Base-by-base conservation (phyloP, 2,888 invertebrate genomes). In the Hypselothyrea guttata region DNA sequence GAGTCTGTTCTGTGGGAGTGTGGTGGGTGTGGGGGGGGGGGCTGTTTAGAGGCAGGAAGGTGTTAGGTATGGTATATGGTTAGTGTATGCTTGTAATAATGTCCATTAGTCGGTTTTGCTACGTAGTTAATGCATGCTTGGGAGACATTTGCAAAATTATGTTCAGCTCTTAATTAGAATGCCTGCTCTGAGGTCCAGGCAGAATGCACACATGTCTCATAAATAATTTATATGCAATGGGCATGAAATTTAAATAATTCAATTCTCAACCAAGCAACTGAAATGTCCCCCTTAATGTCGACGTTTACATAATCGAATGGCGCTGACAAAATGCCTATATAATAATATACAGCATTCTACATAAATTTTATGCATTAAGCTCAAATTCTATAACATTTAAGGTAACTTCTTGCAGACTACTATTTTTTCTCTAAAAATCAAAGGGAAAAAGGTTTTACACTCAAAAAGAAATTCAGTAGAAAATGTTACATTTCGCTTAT, bases 181-280 rank as follows among this genome's bases (percentile, higher is more conserved):
- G 57, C 56, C 71, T 38, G 2, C 49, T 45, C 40, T 34, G 31
- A 16, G 56, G 37, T 45, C 40, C 12, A 3, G n/a, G 0, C 38
- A 5, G 18, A 7, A 42, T 57, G 15, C n/a, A 47, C 35, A 38
- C 56, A 52, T 30, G 52, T 37, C 68, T 83, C 71, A 86, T 87
- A 75, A 73, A 87, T 86, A 68, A 86, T 87, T 73, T 70, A 86
- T 86, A 64, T 44, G 75, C 79, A 75, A 79, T 77, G 77, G 74
- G 64, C 72, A 77, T 71, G 56, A 71, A 86, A 84, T 83, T 86
- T 86, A 86, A 84, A 82, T 86, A 87, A 86, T 82, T 77, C 78
- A 87, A 82, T 73, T 47, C 57, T 51, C 38, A 18, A 16, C 37
- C 38, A 47, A 16, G 40, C 15, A 46, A 35, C 35, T 41, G 35